Evolutionary conservation across 2,888 invertebrate genomes (phyloP).

Genomic region (Limenitis arthemis): DNA sequence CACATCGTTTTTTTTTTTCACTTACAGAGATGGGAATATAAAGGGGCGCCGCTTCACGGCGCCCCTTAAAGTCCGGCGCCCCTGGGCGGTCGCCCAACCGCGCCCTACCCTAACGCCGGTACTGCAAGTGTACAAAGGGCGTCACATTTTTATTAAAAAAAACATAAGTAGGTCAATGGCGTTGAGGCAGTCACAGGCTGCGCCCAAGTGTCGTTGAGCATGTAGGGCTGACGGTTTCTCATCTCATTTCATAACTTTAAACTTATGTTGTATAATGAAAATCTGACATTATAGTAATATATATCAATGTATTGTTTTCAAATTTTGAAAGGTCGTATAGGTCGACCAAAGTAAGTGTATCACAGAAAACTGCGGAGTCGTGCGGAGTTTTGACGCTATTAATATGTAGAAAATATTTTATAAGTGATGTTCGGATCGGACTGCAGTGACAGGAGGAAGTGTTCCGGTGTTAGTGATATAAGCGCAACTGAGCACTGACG

Average conservation of each 20-base stretch:
- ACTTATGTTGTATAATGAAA: not conserved
- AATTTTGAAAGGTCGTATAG: slow-evolving; percentile 29
- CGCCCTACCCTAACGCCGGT: too few relatives aligned
- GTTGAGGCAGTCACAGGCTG: slow-evolving; percentile 10
- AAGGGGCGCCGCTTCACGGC: too few relatives aligned
- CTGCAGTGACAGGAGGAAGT: not conserved
- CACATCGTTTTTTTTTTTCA: too few relatives aligned
- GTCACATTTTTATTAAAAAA: slow-evolving; percentile 7
- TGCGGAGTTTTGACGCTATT: slow-evolving; percentile 1
- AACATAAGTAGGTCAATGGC: slow-evolving; percentile 12
- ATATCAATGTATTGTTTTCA: too few relatives aligned
- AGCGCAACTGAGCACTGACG: slow-evolving; percentile 8
- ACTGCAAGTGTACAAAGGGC: slow-evolving; percentile 9
- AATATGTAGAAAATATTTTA: not conserved
- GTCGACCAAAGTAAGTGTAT: slow-evolving; percentile 27
- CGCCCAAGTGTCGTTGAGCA: slow-evolving; percentile 5
- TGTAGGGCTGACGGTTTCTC: slow-evolving; percentile 4
- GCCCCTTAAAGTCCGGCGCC: too few relatives aligned
- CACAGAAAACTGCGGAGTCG: not conserved
- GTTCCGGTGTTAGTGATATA: slow-evolving; percentile 3
- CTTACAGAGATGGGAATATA: too few relatives aligned
- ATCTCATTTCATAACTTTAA: not conserved
- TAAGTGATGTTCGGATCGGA: not conserved
- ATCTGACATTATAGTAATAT: too few relatives aligned
- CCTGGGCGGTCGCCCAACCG: too few relatives aligned